Conservation (phyloP, 2,797 vertebrate genomes). For the Etheostoma perlongum region DNA sequence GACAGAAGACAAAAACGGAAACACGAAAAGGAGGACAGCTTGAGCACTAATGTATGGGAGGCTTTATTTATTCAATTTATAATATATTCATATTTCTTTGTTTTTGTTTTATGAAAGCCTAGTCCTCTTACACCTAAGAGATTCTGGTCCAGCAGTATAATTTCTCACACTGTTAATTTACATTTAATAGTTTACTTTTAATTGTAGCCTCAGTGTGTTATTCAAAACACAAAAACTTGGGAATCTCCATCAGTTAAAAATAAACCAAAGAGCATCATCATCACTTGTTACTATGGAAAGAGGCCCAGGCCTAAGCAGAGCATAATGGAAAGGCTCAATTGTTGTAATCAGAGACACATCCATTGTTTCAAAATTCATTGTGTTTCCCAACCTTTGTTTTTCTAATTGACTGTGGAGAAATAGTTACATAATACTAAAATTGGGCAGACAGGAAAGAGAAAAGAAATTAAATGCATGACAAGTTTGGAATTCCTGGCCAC, state of each 20-base stretch:
- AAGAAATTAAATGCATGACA: background rate
- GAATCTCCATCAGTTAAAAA: slow-evolving; percentile 38
- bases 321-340: slow-evolving; percentile 18
- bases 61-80: background rate
- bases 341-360: slow-evolving; percentile 29
- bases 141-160: background rate
- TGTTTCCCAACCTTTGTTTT: slow-evolving; percentile 35
- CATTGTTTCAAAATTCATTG: slow-evolving; percentile 38
- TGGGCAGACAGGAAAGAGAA: slow-evolving; percentile 8
- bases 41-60: background rate
- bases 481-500: background rate
- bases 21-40: slow-evolving; percentile 17
- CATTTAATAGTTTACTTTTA: slow-evolving; percentile 25
- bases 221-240: slow-evolving; percentile 2
- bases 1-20: slow-evolving; percentile 22
- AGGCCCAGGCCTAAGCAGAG: background rate
- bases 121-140: background rate
- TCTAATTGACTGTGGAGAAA: slow-evolving; percentile 29
- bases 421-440: slow-evolving; percentile 23
- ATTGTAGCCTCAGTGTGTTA: background rate
- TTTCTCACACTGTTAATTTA: slow-evolving; percentile 16
- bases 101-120: slow-evolving; percentile 14
- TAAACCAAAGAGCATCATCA: slow-evolving; percentile 33
- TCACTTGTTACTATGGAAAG: slow-evolving; percentile 34
- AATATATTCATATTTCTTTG: background rate